phyloP scores from a whole-genome alignment of 2,888 invertebrate species.

The Tenthredo livida region DNA sequence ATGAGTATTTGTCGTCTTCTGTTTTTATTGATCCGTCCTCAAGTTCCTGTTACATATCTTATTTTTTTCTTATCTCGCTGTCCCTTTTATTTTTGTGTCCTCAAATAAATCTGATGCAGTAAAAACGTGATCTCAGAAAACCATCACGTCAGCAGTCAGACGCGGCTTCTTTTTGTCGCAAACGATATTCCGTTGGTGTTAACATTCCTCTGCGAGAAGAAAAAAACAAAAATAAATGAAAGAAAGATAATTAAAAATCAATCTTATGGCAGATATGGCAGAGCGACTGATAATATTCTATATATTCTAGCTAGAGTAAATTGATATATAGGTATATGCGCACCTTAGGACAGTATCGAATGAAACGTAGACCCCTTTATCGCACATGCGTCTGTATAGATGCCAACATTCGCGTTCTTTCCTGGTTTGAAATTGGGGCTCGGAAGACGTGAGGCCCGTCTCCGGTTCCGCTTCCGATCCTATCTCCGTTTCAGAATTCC shows the following conservation, averaged over 20 bases:
- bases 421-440: constrained; percentile 79
- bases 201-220: constrained; percentile 82
- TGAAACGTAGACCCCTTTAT: constrained; percentile 84
- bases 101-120: neutral
- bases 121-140: neutral
- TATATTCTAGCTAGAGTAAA: constrained; percentile 14
- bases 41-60: constrained; percentile 4
- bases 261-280: too few species aligned
- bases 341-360: constrained; percentile 84
- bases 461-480: constrained; percentile 58
- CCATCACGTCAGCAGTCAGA: constrained; percentile 47
- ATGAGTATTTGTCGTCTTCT: constrained; percentile 3
- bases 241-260: too few species aligned
- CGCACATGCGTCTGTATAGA: constrained; percentile 84
- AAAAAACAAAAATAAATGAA: neutral
- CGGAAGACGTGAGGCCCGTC: constrained; percentile 67
- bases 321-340: neutral
- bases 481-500: constrained; percentile 49
- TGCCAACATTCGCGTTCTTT: constrained; percentile 86
- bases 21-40: neutral
- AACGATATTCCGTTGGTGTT: constrained; percentile 86
- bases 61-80: neutral
- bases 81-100: neutral
- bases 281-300: too few species aligned
- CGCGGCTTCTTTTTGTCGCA: constrained; percentile 79